Conservation (phyloP, 2,113 vertebrate species). For the Capra hircus region DNA sequence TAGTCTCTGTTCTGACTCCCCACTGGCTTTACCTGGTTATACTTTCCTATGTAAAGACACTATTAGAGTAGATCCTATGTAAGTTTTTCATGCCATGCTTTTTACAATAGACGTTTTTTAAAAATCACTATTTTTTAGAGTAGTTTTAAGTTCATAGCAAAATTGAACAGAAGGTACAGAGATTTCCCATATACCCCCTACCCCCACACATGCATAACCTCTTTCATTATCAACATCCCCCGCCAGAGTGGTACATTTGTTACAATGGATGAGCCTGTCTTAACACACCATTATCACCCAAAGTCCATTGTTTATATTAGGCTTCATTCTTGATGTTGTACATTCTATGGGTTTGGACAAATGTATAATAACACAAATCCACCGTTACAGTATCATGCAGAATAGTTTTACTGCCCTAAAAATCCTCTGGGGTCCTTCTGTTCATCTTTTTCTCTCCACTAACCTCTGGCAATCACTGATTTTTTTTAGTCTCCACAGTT, state of each 20-base stretch:
- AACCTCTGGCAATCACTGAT: background rate
- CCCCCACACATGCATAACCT: background rate
- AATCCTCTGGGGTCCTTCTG: background rate
- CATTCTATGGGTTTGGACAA: background rate
- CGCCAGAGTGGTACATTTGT: background rate
- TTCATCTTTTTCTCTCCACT: background rate
- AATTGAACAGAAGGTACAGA: background rate
- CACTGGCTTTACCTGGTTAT: background rate
- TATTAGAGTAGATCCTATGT: background rate
- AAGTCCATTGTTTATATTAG: background rate
- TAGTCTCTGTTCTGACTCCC: background rate
- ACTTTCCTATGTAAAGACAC: background rate
- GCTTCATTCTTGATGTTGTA: background rate
- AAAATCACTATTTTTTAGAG: background rate
- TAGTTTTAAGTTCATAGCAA: background rate
- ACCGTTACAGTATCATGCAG: background rate
- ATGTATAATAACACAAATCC: background rate
- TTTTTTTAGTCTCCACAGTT: background rate
- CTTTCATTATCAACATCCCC: background rate
- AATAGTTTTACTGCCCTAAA: background rate
- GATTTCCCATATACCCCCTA: background rate
- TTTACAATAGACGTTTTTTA: background rate
- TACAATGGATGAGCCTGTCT: background rate
- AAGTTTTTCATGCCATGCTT: background rate
- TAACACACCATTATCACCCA: background rate